Percentiles rank a stretch among this genome's conserved stretches.
Evolutionary conservation across 1,140 invertebrate genomes (phyloP).

Genomic region (Caenorhabditis briggsae): DNA sequence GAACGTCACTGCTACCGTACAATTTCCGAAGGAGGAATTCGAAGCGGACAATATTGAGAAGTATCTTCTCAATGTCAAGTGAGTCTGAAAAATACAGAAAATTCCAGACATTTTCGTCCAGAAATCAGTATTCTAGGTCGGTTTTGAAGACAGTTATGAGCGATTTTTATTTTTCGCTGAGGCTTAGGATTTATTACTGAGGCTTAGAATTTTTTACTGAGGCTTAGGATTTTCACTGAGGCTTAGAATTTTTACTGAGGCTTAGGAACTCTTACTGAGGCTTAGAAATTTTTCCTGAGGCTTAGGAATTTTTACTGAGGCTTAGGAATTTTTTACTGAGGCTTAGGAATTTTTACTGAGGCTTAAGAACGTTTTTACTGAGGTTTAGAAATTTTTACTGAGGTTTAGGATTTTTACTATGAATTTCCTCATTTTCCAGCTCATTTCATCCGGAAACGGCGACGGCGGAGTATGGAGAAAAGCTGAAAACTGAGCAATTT

Average conservation of each 20-base stretch:
- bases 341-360: no score
- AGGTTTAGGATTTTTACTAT: background rate
- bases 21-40: constrained; percentile 20
- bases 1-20: constrained; percentile 12
- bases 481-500: constrained; percentile 35
- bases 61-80: constrained; percentile 40
- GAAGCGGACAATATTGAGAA: background rate
- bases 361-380: background rate
- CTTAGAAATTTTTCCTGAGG: no score
- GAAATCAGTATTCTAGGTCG: background rate
- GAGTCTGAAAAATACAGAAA: background rate
- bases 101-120: background rate
- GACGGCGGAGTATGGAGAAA: background rate
- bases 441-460: constrained; percentile 60
- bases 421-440: constrained; percentile 23
- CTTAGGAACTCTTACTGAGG: no score
- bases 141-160: no score
- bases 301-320: no score
- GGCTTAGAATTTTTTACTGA: no score
- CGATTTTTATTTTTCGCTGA: no score
- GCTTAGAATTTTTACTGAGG: no score
- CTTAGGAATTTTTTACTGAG: no score
- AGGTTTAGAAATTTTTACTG: background rate
- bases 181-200: no score
- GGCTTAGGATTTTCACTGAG: no score